Base-by-base conservation (phyloP, 2,888 invertebrate genomes). In the Agriopis aurantiaria region DNA sequence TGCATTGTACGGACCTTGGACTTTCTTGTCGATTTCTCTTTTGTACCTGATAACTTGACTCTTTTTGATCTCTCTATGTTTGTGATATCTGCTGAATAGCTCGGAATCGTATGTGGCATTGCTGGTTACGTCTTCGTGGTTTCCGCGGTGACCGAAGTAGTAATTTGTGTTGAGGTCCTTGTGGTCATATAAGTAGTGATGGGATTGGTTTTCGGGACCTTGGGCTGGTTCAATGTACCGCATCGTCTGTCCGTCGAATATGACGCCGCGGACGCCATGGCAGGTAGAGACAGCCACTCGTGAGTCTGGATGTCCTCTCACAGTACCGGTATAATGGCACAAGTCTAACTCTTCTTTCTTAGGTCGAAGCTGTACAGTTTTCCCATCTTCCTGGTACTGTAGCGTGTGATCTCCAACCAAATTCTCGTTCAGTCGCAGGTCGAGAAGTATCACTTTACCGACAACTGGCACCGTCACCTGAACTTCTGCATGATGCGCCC, bases 261-360 rank as follows among this genome's bases (percentile, higher is more conserved):
- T 95, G 71, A 97, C 95, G 7, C 98, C 98, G 61, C 96, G 96
- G 52, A 96, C 89, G 58, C 97, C 97, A 61, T 95, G 90, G 85
- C 98, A 98, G 5, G 98, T 98, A 59, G 98, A 98, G 59, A 98
- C 85, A 0, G 98, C 98, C 64, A 96, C 98, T 96, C 97, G 97
- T 7, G 98, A 98, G 68, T 95, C 93, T 1, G 95, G 93, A 76
- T 95, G 94, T 69, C 95, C 96, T 73, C 97, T 94, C 65, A 98
- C 95, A 74, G 94, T 95, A 68, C 98, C 98, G 81, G 96, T 95
- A 85, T 97, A 97, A 85, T 97, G 97, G 86, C 97, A 97, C 79
- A 96, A 86, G 80, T 96, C 96, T 69, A 96, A 85, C 81, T 97
- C 96, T 91, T 95, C 91, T 81, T 87, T 91, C 52, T 85, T 94